Evolutionary conservation across 2,113 vertebrate genomes (phyloP).

Genomic region (Cyanoderma ruficeps): DNA sequence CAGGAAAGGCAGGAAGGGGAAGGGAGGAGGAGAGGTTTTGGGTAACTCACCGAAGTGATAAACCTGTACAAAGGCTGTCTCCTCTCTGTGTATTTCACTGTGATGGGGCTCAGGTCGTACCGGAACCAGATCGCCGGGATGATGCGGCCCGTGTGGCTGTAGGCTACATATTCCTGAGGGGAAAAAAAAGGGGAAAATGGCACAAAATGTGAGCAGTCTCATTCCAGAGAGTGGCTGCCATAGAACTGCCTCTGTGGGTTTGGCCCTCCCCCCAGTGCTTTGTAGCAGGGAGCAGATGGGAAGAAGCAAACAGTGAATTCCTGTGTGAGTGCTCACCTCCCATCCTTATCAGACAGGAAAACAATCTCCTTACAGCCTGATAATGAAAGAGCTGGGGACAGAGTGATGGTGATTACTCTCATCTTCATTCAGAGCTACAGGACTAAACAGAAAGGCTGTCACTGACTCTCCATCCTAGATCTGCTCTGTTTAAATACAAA

Average conservation of each 20-base stretch:
- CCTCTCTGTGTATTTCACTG: constrained; percentile 97
- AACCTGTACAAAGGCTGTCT: constrained; percentile 95
- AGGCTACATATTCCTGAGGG: constrained; percentile 92
- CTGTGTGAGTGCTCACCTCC: neutral
- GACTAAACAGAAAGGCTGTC: neutral
- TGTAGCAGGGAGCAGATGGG: neutral
- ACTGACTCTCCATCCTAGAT: neutral
- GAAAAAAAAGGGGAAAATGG: neutral
- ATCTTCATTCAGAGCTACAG: neutral
- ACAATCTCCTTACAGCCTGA: neutral
- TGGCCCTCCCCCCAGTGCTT: neutral
- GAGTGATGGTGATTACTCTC: neutral
- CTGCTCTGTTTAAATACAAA: neutral
- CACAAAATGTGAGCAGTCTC: neutral
- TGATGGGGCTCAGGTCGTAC: constrained; percentile 98
- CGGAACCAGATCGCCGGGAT: constrained; percentile 99
- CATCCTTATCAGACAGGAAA: neutral
- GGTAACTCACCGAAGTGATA: constrained; percentile 92
- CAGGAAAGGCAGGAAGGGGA: neutral
- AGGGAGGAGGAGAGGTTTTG: neutral
- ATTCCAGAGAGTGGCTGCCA: neutral
- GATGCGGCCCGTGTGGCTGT: constrained; percentile 97
- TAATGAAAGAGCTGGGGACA: neutral
- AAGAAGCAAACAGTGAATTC: neutral
- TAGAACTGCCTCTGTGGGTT: neutral